Conservation (phyloP, 2,888 invertebrate genomes). For the Chaetogeoica ovagalla region DNA sequence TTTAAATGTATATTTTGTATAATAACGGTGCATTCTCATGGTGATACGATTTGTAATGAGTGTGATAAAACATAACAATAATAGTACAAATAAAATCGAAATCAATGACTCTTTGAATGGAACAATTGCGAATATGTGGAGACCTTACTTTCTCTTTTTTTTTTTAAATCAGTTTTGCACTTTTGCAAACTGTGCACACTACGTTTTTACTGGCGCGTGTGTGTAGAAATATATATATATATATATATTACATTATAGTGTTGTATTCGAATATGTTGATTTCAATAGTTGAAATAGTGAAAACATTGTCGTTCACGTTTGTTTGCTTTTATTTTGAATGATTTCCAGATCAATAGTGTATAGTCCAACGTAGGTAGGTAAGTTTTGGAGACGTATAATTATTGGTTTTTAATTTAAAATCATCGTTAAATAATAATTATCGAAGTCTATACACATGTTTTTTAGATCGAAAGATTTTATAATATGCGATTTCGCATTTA, state of each 20-base stretch:
- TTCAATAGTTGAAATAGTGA: neutral
- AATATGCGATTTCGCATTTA: neutral
- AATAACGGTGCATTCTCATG: neutral
- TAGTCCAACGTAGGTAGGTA: neutral
- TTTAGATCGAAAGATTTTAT: neutral
- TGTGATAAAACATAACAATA: neutral
- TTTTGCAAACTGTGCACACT: neutral
- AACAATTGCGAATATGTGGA: slow-evolving; percentile 26
- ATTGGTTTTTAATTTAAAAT: neutral
- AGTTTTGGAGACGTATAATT: neutral
- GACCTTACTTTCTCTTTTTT: slow-evolving; percentile 29
- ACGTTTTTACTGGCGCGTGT: neutral
- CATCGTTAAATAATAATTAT: neutral
- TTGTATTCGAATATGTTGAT: neutral
- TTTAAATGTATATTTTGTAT: neutral
- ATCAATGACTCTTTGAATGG: slow-evolving; percentile 29
- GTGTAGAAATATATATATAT: neutral
- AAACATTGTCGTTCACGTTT: neutral
- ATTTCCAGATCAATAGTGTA: neutral
- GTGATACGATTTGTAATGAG: neutral
- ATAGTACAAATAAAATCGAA: slow-evolving; percentile 7
- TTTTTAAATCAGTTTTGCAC: slow-evolving; percentile 12
- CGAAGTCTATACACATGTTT: neutral
- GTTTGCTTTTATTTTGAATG: neutral
- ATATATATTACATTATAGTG: neutral